Percentiles rank a stretch among this genome's conserved stretches.
These are phyloP conservation scores for Artibeus jamaicensis DNA, from an alignment of 2,797 vertebrate genomes.

Conservation along the genomic window DNA sequence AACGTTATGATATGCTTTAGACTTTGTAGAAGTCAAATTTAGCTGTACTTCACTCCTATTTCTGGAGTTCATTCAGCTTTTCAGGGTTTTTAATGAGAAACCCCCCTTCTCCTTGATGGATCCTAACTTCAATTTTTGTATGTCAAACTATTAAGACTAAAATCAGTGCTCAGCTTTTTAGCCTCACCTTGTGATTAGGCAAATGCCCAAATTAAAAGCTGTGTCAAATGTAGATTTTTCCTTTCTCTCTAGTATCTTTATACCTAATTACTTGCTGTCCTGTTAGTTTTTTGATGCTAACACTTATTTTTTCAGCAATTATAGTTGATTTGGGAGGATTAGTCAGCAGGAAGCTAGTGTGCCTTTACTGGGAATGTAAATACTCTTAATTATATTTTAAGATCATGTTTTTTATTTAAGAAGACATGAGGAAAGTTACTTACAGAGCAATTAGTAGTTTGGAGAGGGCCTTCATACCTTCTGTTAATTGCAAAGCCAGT, in stretches of 20 bases:
- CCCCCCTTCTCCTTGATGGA: background rate
- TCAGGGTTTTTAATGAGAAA: background rate
- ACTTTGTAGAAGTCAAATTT: background rate
- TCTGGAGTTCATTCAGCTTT: background rate
- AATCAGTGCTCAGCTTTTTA: background rate
- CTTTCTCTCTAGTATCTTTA: background rate
- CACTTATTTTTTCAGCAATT: background rate
- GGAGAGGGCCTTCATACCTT: background rate
- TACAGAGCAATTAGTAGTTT: background rate
- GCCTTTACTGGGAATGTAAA: conserved; percentile 25
- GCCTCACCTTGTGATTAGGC: background rate
- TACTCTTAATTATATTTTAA: conserved; percentile 46
- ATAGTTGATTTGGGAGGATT: background rate
- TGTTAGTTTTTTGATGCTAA: conserved; percentile 8
- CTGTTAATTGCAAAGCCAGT: background rate
- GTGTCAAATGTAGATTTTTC: background rate
- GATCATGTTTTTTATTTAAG: background rate
- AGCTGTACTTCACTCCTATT: background rate
- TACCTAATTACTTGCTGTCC: background rate
- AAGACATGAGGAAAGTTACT: background rate
- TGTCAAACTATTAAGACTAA: background rate
- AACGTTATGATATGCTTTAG: background rate
- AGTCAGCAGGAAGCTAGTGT: background rate
- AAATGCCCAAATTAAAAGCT: background rate
- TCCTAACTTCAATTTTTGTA: background rate